Conservation (phyloP, 2,113 vertebrate species). For the Takifugu flavidus region DNA sequence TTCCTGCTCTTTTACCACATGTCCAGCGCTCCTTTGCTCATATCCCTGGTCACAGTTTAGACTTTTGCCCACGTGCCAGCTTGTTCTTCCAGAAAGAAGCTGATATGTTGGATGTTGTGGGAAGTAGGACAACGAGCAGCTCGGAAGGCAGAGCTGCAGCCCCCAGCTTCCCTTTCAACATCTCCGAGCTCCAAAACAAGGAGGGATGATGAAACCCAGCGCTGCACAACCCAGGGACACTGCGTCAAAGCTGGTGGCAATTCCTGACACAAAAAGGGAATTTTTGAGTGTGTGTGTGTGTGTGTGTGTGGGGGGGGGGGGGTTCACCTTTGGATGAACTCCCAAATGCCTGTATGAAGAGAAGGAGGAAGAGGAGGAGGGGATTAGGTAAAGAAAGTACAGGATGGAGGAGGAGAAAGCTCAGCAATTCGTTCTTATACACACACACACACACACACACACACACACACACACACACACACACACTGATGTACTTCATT, state of each 20-base stretch:
- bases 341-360: conserved; percentile 27
- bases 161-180: conserved; percentile 44
- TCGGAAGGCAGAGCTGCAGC: conserved; percentile 33
- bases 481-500: conserved; percentile 15
- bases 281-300: conserved; percentile 26
- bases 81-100: neutral
- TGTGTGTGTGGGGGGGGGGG: conserved; percentile 3
- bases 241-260: conserved; percentile 55
- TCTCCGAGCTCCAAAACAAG: conserved; percentile 5
- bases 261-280: conserved; percentile 65
- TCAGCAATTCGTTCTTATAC: too few relatives aligned
- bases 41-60: too few relatives aligned
- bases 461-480: neutral
- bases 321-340: conserved; percentile 72
- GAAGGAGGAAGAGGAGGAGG: too few relatives aligned
- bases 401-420: too few relatives aligned
- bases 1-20: too few relatives aligned
- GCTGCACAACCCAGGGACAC: conserved; percentile 55
- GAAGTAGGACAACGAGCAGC: conserved; percentile 52
- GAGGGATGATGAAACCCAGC: conserved; percentile 60
- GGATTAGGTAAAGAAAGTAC: too few relatives aligned
- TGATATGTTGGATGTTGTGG: conserved; percentile 2
- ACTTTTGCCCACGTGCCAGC: too few relatives aligned
- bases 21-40: too few relatives aligned
- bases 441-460: too few relatives aligned